Percentiles rank a stretch among this genome's conserved stretches.
Evolutionary conservation across 2,113 vertebrate species (phyloP).

Genomic region (Acrocephalus kingi): DNA sequence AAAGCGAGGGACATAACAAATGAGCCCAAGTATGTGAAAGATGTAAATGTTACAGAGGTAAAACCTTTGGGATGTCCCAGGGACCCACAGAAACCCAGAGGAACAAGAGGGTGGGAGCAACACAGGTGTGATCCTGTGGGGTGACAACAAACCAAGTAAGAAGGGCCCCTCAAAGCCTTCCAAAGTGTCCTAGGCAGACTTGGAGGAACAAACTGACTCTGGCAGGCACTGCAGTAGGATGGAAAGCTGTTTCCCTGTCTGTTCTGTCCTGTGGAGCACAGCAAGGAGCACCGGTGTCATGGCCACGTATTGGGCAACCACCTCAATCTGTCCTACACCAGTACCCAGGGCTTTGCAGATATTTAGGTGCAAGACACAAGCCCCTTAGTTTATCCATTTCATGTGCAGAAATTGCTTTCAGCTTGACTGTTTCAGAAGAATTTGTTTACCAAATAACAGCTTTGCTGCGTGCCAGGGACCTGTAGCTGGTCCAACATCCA

Average conservation of each 20-base stretch:
- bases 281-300: not conserved
- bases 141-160: not conserved
- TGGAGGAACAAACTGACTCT: not conserved
- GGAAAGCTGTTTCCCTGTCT: not conserved
- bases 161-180: not conserved
- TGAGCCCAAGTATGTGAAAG: not conserved
- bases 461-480: not conserved
- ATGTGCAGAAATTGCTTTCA: not conserved
- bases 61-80: not conserved
- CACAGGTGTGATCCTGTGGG: not conserved
- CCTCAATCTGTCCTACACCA: not conserved
- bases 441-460: not conserved
- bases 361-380: not conserved
- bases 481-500: not conserved
- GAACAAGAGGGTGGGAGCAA: not conserved
- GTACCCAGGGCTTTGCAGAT: not conserved
- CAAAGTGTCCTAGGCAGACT: not conserved
- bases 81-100: not conserved
- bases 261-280: not conserved
- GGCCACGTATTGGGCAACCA: accelerated
- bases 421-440: not conserved
- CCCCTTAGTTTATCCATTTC: not conserved
- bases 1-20: slow-evolving; percentile 30
- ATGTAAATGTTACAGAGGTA: not conserved
- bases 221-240: not conserved